These are phyloP conservation scores for Himalopsyche kuldschensis DNA, from an alignment of 2,888 invertebrate genomes.

Conservation along the genomic window DNA sequence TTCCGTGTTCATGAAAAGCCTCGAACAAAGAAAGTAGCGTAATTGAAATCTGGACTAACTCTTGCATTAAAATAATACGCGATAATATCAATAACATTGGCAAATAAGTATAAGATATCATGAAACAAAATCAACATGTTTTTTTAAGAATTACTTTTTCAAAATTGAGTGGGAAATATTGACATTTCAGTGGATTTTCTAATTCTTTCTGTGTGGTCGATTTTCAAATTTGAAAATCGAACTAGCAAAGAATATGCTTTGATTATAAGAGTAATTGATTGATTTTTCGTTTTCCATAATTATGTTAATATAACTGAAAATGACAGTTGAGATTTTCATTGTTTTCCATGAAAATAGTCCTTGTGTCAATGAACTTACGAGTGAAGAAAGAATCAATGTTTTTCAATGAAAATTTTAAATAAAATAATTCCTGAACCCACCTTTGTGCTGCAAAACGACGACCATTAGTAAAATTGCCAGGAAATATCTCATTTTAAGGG, in stretches of 20 bases:
- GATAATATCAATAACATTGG: no score
- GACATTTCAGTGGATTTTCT: background rate
- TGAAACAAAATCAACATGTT: background rate
- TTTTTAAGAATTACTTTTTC: background rate
- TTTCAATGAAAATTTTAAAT: background rate
- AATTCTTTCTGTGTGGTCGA: background rate
- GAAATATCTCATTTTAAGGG: slow-evolving; percentile 19
- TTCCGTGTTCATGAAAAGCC: no score
- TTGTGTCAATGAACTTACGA: background rate
- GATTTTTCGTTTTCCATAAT: background rate
- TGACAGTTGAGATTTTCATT: background rate
- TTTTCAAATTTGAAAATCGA: background rate
- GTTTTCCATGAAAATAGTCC: background rate
- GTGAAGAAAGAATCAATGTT: background rate
- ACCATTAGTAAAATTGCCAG: slow-evolving; percentile 7
- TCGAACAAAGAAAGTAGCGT: no score
- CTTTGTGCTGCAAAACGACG: slow-evolving; percentile 19
- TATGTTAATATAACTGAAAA: background rate
- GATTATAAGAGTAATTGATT: background rate
- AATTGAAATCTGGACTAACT: no score
- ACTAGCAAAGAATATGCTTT: background rate
- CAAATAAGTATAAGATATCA: no score
- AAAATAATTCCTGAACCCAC: slow-evolving; percentile 6
- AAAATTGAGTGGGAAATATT: background rate
- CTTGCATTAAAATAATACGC: no score